Evolutionary conservation across 2,888 invertebrate species (phyloP).

Genomic region (Morinoia aosen): DNA sequence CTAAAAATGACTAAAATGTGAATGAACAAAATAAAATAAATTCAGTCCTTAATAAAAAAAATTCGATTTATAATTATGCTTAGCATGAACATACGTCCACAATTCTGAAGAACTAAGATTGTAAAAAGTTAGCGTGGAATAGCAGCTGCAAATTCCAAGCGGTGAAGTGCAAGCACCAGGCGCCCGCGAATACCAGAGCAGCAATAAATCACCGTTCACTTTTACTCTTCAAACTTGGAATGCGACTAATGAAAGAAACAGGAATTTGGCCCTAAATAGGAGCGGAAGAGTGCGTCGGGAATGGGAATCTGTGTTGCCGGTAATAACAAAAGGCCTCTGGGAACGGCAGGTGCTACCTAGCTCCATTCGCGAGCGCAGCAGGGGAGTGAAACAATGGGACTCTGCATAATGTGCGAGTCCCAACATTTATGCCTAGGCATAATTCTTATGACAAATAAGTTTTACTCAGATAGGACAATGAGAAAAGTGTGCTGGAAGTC

Average conservation of each 20-base stretch:
- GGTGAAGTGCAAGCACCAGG: too few relatives aligned
- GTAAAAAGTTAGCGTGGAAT: not conserved
- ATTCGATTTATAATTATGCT: not conserved
- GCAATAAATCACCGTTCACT: slow-evolving; percentile 24
- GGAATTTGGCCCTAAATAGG: slow-evolving; percentile 24
- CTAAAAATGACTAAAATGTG: too few relatives aligned
- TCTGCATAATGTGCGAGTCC: not conserved
- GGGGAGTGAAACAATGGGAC: not conserved
- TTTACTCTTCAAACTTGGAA: slow-evolving; percentile 40
- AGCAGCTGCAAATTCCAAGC: not conserved
- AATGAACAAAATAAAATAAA: too few relatives aligned
- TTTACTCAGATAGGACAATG: not conserved
- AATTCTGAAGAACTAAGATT: not conserved
- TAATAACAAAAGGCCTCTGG: slow-evolving; percentile 20
- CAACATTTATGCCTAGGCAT: not conserved
- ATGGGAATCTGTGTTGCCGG: slow-evolving; percentile 46
- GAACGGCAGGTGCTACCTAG: slow-evolving; percentile 30
- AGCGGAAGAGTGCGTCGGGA: slow-evolving; percentile 50
- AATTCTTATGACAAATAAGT: not conserved
- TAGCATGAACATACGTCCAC: not conserved
- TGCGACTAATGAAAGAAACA: slow-evolving; percentile 49
- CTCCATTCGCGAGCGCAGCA: not conserved
- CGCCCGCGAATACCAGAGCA: not conserved
- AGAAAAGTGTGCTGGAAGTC: not conserved
- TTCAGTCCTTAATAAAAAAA: not conserved